Base-by-base conservation (phyloP, 2,113 vertebrate species). In the Prochilodus magdalenae region DNA sequence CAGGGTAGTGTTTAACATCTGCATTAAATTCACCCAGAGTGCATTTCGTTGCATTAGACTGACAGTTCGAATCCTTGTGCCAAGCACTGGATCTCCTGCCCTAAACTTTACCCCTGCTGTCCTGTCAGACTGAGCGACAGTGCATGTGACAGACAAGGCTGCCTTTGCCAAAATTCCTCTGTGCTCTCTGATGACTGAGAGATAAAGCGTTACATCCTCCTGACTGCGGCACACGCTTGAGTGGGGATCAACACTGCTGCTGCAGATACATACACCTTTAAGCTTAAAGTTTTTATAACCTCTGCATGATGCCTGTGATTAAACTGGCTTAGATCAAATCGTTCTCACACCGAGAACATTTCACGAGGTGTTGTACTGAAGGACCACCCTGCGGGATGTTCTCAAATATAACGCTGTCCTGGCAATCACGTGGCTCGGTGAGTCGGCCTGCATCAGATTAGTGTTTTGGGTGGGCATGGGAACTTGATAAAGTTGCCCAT, bases 301-400 rank as follows among this genome's bases (percentile, higher is more conserved):
- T 51, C 77, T 24, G 57, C 66, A 73, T 72, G 81, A 80, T 69
- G 33, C 62, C 59, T 44, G 66, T 66, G 77, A 79, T 80, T 65
- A 79, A 82, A 73, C 67, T 66, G 84, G 73, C 75, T 86, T 83
- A 76, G 66, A 80, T 80, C n/a, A 85, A 83, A 83, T 83, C 49
- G 69, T 51, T 59, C 77, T 55, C 63, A 47, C 33, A 79, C 44
- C 44, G 15, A 80, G 69, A 44, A 44, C 66, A 62, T 76, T 83
- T 86, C 77, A 86, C 63, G 60, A 80, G 65, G 73, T 83, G 73
- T 86, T 83, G 77, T 83, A 82, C 76, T 53, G 59, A n/a, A 83
- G 49, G 51, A 83, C 74, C 84, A 73, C 81, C 67, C 70, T n/a
- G 8, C n/a, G 69, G 40, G 78, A 30, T n/a, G 51, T 70, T 71